Evolutionary conservation across 2,113 vertebrate genomes (phyloP), one percentile per base, ranked within the genome.

Genomic region (Oryzias javanicus): DNA sequence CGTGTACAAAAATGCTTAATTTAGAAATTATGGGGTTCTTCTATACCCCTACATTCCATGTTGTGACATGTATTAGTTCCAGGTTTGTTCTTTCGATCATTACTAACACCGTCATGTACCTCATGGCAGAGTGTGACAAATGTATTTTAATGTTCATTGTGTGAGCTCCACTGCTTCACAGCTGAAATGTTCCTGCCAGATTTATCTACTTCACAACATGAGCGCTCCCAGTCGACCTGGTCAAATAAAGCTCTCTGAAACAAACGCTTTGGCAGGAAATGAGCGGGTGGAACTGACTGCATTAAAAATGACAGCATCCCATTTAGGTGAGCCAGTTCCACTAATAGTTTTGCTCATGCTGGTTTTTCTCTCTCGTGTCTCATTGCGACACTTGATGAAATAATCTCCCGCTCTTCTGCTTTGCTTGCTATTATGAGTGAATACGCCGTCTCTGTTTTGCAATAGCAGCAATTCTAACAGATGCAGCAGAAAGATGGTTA

Each of bases 381-480:
- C 53, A 16, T 48, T 17, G 48, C 29, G 60, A 60, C 56, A 42
- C 49, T 68, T 42, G 44, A 70, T 61, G 42, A 47, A 62, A 40
- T 22, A 58, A 57, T 18, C 22, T 70, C 19, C 25, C 41, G 51
- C 53, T 55, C 45, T n/a, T 50, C 45, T 45, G 52, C 14, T 45
- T 50, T 51, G 14, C 25, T 24, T 40, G 51, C 17, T 19, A 25
- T 54, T 24, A 60, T 2, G 14, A 35, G 27, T 20, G 5, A 54
- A 54, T 19, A 50, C 4, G 27, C 19, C 24, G 44, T 14, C 22
- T 44, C 17, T 40, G 18, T 44, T 22, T 57, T 17, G 17, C 10
- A 29, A 20, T 14, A 50, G 4, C 20, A 65, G 24, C 63, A 56
- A 50, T 12, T 35, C 10, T 35, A 35, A 35, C 46, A 5, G n/a